Conservation (phyloP, 2,797 vertebrate species). For the Uromys caudimaculatus region DNA sequence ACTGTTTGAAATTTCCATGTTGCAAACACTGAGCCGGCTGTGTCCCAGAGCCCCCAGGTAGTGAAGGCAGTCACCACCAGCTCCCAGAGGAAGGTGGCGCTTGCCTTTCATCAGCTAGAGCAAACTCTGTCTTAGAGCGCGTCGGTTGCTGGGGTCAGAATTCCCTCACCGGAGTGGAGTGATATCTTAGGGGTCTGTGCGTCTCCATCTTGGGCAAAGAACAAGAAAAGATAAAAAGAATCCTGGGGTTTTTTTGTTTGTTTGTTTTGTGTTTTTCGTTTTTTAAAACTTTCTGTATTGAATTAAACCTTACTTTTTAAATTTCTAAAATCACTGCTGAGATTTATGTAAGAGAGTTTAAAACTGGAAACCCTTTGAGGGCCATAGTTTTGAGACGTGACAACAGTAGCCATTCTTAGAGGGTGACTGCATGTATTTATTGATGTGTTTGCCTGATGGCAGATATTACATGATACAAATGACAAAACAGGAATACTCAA, state of each 20-base stretch:
- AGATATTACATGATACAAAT: neutral
- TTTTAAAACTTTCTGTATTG: conserved; percentile 47
- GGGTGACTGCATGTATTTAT: neutral
- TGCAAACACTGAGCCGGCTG: conserved; percentile 82
- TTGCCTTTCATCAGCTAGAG: conserved; percentile 82
- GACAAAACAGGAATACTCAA: neutral
- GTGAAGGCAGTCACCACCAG: conserved; percentile 75
- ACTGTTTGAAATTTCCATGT: conserved; percentile 82
- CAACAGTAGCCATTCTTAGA: neutral
- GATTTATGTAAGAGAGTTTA: neutral
- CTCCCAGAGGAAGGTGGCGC: conserved; percentile 80
- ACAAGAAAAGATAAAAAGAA: conserved; percentile 44
- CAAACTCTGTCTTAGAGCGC: conserved; percentile 72
- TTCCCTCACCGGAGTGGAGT: conserved; percentile 74
- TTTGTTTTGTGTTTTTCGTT: neutral
- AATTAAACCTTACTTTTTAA: conserved; percentile 66
- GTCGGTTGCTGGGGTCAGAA: conserved; percentile 69
- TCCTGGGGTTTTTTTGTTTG: neutral
- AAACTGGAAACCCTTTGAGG: conserved; percentile 54
- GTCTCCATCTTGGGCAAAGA: conserved; percentile 65
- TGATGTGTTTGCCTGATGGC: conserved; percentile 3
- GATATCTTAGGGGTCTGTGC: conserved; percentile 67
- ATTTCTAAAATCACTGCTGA: conserved; percentile 47
- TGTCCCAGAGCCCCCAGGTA: conserved; percentile 84
- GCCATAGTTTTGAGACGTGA: neutral